Evolutionary conservation across 2,888 invertebrate genomes (phyloP).

Genomic region (Heliconius erato): DNA sequence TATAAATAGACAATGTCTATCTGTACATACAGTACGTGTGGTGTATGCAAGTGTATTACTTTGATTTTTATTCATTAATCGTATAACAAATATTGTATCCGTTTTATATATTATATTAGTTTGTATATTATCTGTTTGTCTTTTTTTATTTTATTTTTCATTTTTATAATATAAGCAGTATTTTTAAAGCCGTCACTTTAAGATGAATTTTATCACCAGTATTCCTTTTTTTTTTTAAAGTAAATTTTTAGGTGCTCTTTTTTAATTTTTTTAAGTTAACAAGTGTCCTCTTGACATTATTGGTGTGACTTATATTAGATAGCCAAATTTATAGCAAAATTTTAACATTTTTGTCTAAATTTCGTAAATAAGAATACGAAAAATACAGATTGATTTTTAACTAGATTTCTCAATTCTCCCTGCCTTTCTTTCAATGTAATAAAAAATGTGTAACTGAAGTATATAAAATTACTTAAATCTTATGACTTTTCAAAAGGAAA

Average conservation of each 20-base stretch:
- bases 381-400: background rate
- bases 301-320: conserved; percentile 29
- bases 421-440: background rate
- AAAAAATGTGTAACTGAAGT: background rate
- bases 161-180: conserved; percentile 14
- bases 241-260: conserved; percentile 48
- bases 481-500: background rate
- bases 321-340: conserved; percentile 13
- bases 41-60: conserved; percentile 36
- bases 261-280: conserved; percentile 28
- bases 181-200: background rate
- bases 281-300: conserved; percentile 39
- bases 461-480: background rate
- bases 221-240: conserved; percentile 33
- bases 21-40: conserved; percentile 44
- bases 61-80: conserved; percentile 13
- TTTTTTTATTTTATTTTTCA: conserved; percentile 2
- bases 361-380: background rate
- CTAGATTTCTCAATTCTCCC: background rate
- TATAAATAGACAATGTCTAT: conserved; percentile 35
- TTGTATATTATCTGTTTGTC: conserved; percentile 4
- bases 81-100: conserved; percentile 21
- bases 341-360: background rate
- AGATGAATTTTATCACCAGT: conserved; percentile 31
- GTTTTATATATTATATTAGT: conserved; percentile 20